phyloP scores from a whole-genome alignment of 2,797 vertebrate species.

The Pseudomugil gertrudae region DNA sequence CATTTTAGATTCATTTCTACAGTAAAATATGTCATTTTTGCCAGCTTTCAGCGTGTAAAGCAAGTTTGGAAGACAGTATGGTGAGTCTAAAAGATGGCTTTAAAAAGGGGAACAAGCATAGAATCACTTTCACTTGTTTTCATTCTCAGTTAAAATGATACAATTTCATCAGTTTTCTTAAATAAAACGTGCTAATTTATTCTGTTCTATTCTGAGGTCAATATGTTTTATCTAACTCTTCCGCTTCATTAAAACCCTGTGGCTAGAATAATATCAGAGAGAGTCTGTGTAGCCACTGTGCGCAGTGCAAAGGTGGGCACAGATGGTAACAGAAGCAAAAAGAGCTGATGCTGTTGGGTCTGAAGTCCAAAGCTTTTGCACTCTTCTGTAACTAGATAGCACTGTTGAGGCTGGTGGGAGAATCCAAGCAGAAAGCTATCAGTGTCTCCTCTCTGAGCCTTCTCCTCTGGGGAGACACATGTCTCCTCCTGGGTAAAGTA shows the following conservation, averaged over 20 bases:
- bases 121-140: constrained; percentile 15
- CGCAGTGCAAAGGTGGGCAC: constrained; percentile 87
- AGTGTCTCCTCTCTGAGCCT: constrained; percentile 26
- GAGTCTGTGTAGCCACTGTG: constrained; percentile 82
- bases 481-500: constrained; percentile 84
- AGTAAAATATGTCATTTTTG: constrained; percentile 9
- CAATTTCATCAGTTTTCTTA: no score
- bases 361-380: constrained; percentile 85
- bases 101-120: constrained; percentile 12
- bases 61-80: background rate
- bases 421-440: constrained; percentile 80
- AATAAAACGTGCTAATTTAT: no score
- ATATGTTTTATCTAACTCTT: background rate
- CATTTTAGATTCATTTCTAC: constrained; percentile 22
- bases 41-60: background rate
- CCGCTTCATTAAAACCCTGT: constrained; percentile 74
- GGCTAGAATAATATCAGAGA: constrained; percentile 73
- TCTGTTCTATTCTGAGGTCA: no score
- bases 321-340: constrained; percentile 80
- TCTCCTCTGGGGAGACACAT: constrained; percentile 49
- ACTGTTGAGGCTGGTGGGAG: constrained; percentile 84
- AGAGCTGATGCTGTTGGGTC: constrained; percentile 84
- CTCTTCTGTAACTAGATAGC: constrained; percentile 86
- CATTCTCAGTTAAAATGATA: no score
- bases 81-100: background rate